Evolutionary conservation across 92 coral and sea anemone species (phyloP), one percentile per base, ranked within the genome.

Genomic region (Ricordea florida): DNA sequence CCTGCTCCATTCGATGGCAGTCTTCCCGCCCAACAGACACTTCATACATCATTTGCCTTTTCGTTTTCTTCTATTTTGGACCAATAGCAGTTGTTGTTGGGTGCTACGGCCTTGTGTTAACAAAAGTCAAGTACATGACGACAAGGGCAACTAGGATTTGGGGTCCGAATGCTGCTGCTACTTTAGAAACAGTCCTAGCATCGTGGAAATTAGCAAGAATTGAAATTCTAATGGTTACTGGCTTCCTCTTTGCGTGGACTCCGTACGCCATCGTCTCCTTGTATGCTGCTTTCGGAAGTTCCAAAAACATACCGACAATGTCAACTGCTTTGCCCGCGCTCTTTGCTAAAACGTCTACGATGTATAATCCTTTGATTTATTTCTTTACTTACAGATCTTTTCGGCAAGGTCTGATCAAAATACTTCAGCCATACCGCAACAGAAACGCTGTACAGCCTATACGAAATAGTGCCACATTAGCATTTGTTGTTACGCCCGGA

Each of bases 341-440:
- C 24, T 52, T 87, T 18, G 89, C 96, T 30, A 90, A 90, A 80
- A 45, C 86, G 10, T 57, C 92, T 0, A 47, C 60, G 2, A 31
- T 57, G 33, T 90, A 87, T 62, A 88, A 88, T 65, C 93, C 93
- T 0, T 15, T 88, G 18, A 84, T 88, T 38, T 88, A 72, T 33
- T 88, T 84, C 47, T 84, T 84, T 63, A 59, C 62, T 45, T 88
- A 84, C 56, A 58, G 72, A 43, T 33, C 65, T 18, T 85, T 88
- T 46, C 81, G 90, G 38, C 55, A 41, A 49, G 62, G 78, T 57
- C 20, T 79, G 50, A 6, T 68, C 9, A 51, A 52, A 29, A 1
- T 38, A 27, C 55, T 69, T 76, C 84, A 57, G 18, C 66, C 77
- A 30, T 34, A 52, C 41, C 46, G 78, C 13, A 67, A 78, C 47